Conservation (phyloP, 2,888 invertebrate species). For the Nephrotoma flavescens region DNA sequence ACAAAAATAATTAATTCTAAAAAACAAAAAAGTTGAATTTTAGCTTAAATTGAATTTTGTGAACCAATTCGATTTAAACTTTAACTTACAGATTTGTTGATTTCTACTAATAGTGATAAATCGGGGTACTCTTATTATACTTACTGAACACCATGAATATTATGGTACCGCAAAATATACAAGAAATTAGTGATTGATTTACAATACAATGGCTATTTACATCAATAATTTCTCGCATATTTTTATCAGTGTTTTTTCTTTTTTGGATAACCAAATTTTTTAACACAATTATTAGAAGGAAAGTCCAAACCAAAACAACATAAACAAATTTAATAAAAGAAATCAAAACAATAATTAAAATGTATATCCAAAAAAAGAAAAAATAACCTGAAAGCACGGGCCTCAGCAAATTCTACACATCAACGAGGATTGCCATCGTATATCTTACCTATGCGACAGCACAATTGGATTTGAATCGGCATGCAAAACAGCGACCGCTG, state of each 20-base stretch:
- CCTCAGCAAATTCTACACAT: constrained; percentile 18
- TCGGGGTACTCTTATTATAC: background rate
- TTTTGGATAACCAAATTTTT: background rate
- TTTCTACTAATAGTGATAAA: background rate
- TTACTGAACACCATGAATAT: background rate
- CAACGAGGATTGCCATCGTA: constrained; percentile 3
- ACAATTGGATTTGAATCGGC: constrained; percentile 75
- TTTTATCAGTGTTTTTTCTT: background rate
- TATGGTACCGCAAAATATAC: background rate
- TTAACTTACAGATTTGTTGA: background rate
- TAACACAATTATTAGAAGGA: background rate
- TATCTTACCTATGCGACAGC: constrained; percentile 62
- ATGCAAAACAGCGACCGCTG: constrained; percentile 74
- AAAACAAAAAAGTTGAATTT: background rate
- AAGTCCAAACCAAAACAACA: background rate
- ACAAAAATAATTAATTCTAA: background rate
- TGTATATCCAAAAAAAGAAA: background rate
- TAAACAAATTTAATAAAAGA: background rate
- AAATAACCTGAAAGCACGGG: constrained; percentile 32
- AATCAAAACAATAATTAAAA: background rate
- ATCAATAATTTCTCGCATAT: background rate
- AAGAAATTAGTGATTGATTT: background rate
- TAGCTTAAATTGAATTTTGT: background rate
- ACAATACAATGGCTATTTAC: background rate
- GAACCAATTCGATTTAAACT: background rate